phyloP scores from a whole-genome alignment of 2,888 invertebrate species.

The Meloe dianella region DNA sequence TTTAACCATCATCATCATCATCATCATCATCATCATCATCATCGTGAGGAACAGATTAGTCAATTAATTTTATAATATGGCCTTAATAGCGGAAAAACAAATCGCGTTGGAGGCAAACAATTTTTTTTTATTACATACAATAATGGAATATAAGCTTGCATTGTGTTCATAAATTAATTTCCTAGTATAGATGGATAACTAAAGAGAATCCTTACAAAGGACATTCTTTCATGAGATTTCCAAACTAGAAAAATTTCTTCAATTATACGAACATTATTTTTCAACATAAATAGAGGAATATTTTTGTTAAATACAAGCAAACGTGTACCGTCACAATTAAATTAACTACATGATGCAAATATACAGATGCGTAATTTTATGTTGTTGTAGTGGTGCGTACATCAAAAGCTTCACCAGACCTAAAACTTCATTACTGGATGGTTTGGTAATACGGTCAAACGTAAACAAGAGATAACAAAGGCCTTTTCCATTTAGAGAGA shows the following conservation, averaged over 20 bases:
- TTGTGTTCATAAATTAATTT: conserved; percentile 4
- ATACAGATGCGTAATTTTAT: background rate
- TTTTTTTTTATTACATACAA: background rate
- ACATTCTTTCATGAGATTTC: background rate
- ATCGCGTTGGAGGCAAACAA: background rate
- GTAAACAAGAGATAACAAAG: conserved; percentile 49
- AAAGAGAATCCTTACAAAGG: background rate
- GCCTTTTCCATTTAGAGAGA: conserved; percentile 37
- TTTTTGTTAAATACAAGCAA: too few relatives aligned
- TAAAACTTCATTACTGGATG: conserved; percentile 45
- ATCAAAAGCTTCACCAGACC: conserved; percentile 49
- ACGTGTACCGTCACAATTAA: too few relatives aligned
- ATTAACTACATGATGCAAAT: background rate
- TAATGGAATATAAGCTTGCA: background rate
- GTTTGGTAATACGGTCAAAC: conserved; percentile 35
- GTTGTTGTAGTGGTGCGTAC: conserved; percentile 13
- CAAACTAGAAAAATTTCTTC: background rate
- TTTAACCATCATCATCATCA: background rate
- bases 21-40: background rate
- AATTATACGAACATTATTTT: background rate
- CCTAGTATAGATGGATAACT: conserved; percentile 1
- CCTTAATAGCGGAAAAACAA: background rate
- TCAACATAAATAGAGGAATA: too few relatives aligned
- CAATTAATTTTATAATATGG: conserved; percentile 3
- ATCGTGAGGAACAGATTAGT: background rate